Base-by-base conservation (phyloP, 2,797 vertebrate species). In the Microchirus variegatus region DNA sequence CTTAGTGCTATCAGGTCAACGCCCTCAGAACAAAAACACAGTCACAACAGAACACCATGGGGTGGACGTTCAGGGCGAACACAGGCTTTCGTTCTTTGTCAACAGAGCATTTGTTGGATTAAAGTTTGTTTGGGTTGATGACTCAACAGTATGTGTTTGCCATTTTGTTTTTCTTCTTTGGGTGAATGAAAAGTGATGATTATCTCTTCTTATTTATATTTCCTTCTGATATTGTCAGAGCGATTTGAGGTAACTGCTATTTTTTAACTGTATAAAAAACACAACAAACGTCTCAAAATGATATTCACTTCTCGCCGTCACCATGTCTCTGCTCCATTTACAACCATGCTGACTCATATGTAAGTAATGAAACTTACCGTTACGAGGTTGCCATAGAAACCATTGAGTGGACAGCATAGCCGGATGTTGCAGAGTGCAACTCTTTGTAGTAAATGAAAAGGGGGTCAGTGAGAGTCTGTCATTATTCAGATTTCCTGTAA, bases 371-470 rank as follows among this genome's bases (percentile, higher is more conserved):
- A 69, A 51, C 18, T 46, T 53, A 36, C 71, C 56, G 43, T 12
- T 60, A 7, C 62, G 50, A 53, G 63, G 85, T 87, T 87, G 71
- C 85, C 73, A 84, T 73, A 68, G 82, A 75, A 77, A 87, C 86
- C 2, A 26, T 10, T 1, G 15, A 79, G 56, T 50, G 59, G 53
- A 70, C 18, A 41, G 52, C n/a, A 2, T 18, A 2, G n/a, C 22
- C 31, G 51, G 75, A 83, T 68, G 70, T 70, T 56, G 46, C 65
- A 59, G 60, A 70, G 67, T 67, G 53, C 18, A 68, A 49, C 36
- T n/a, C 59, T 63, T 56, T 65, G 41, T 54, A 26, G 37, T 66
- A 38, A 14, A 17, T 62, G 63, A 85, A 87, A 80, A 77, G 9
- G 59, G 75, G 85, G 80, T 80, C 77, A 31, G 31, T 31, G 31